Percentiles rank a stretch among this genome's conserved stretches.
phyloP scores from a whole-genome alignment of 2,797 vertebrate genomes.

The Pempheris klunzingeri region DNA sequence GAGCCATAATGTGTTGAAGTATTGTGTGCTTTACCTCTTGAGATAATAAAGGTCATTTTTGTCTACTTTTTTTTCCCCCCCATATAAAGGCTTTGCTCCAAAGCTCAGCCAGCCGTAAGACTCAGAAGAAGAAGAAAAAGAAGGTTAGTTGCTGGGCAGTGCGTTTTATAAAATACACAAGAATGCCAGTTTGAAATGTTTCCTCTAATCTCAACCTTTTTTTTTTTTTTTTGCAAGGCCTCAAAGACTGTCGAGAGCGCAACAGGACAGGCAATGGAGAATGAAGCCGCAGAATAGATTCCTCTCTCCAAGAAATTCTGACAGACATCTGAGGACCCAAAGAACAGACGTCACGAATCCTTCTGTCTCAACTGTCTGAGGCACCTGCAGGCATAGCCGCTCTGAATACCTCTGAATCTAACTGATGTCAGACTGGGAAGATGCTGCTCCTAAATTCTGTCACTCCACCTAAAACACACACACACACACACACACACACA shows the following conservation, averaged over 20 bases:
- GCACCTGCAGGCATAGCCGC: slow-evolving; percentile 75
- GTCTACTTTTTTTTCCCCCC: slow-evolving; percentile 1
- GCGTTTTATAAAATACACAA: background rate
- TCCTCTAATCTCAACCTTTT: slow-evolving; percentile 9
- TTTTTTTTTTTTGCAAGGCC: slow-evolving; percentile 82
- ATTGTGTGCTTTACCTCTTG: background rate
- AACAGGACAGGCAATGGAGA: slow-evolving; percentile 92
- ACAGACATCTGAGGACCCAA: slow-evolving; percentile 77
- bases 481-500: slow-evolving; percentile 23
- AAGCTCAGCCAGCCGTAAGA: slow-evolving; percentile 96
- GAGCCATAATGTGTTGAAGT: slow-evolving; percentile 25
- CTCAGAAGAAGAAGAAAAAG: slow-evolving; percentile 99
- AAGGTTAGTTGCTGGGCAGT: slow-evolving; percentile 85
- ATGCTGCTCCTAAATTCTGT: slow-evolving; percentile 78
- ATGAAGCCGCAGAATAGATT: slow-evolving; percentile 89
- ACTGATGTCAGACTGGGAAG: slow-evolving; percentile 82
- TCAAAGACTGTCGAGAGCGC: slow-evolving; percentile 94
- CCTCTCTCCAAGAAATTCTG: slow-evolving; percentile 48
- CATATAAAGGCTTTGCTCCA: slow-evolving; percentile 91
- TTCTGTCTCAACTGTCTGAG: slow-evolving; percentile 81
- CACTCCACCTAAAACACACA: slow-evolving; percentile 62
- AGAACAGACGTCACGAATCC: slow-evolving; percentile 77
- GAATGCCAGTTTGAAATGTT: background rate
- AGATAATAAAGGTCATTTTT: slow-evolving; percentile 27
- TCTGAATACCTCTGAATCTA: slow-evolving; percentile 81